Percentiles rank a stretch among this genome's conserved stretches.
These are phyloP conservation scores for Sebastes itinus DNA, from an alignment of 2,797 vertebrate genomes.

Conservation along the genomic window DNA sequence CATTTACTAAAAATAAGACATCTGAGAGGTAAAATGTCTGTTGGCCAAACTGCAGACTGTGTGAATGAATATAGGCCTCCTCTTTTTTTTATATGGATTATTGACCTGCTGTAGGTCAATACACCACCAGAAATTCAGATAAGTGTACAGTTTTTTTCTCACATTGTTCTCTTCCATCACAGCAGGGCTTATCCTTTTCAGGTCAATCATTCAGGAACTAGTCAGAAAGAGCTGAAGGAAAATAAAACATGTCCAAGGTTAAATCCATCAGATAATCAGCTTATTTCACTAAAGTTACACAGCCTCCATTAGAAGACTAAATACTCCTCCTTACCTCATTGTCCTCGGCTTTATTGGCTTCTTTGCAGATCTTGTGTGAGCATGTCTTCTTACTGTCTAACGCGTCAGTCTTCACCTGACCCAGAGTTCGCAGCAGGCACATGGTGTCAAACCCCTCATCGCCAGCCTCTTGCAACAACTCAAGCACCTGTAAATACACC, in stretches of 20 bases:
- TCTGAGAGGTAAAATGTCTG: neutral
- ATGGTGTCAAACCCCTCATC: constrained; percentile 87
- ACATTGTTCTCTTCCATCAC: constrained; percentile 26
- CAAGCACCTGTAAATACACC: constrained; percentile 83
- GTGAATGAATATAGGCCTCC: neutral
- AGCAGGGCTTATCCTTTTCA: constrained; percentile 17
- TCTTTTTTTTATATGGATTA: neutral
- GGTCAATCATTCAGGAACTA: neutral
- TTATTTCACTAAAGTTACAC: neutral
- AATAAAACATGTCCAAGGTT: neutral
- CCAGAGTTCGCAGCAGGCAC: constrained; percentile 87
- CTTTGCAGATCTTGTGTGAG: constrained; percentile 25
- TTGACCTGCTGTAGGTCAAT: neutral
- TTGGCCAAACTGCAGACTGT: neutral
- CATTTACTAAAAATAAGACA: neutral
- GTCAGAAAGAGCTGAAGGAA: constrained; percentile 17
- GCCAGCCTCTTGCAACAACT: constrained; percentile 86
- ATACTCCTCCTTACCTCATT: constrained; percentile 39
- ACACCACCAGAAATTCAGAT: constrained; percentile 1
- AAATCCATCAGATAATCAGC: neutral
- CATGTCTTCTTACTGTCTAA: constrained; percentile 82
- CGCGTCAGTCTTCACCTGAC: constrained; percentile 90
- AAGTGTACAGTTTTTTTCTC: constrained; percentile 11
- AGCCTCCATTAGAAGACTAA: neutral
- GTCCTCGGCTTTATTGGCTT: constrained; percentile 29